Percentiles rank a stretch among this genome's conserved stretches.
Evolutionary conservation across 2,113 vertebrate genomes (phyloP).

Genomic region (Pandion haliaetus): DNA sequence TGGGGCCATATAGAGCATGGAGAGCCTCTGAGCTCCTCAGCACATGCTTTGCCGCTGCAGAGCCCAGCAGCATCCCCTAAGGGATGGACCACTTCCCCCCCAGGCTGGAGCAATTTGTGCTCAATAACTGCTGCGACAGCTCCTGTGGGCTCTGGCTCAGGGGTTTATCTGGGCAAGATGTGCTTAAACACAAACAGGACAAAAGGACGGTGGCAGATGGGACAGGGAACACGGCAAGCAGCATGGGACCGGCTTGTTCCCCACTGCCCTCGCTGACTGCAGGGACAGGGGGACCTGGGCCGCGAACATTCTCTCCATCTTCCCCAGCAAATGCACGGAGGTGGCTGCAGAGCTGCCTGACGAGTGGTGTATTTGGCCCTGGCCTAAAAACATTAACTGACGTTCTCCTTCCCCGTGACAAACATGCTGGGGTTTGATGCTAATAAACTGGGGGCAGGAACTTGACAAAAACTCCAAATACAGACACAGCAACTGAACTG

Average conservation of each 20-base stretch:
- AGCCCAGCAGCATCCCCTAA: not conserved
- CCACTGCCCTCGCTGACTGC: rapidly evolving
- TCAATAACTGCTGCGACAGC: rapidly evolving
- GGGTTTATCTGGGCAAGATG: not conserved
- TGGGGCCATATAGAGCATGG: rapidly evolving
- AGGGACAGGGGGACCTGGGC: not conserved
- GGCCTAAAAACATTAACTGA: slow-evolving; percentile 12
- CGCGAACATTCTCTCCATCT: not conserved
- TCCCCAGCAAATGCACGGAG: not conserved
- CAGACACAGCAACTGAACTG: not conserved
- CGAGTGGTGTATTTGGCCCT: not conserved
- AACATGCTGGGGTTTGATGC: not conserved
- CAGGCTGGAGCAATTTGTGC: not conserved
- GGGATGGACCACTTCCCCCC: no score
- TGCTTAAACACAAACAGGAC: not conserved
- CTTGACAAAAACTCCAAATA: not conserved
- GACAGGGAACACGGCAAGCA: rapidly evolving
- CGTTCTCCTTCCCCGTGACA: not conserved
- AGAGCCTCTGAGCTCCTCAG: not conserved
- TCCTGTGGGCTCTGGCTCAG: rapidly evolving
- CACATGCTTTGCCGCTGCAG: rapidly evolving
- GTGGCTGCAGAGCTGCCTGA: not conserved
- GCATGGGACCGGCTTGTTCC: not conserved
- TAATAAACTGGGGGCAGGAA: not conserved
- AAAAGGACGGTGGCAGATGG: not conserved